Evolutionary conservation across 2,797 vertebrate species (phyloP).

Genomic region (Valencia hispanica): DNA sequence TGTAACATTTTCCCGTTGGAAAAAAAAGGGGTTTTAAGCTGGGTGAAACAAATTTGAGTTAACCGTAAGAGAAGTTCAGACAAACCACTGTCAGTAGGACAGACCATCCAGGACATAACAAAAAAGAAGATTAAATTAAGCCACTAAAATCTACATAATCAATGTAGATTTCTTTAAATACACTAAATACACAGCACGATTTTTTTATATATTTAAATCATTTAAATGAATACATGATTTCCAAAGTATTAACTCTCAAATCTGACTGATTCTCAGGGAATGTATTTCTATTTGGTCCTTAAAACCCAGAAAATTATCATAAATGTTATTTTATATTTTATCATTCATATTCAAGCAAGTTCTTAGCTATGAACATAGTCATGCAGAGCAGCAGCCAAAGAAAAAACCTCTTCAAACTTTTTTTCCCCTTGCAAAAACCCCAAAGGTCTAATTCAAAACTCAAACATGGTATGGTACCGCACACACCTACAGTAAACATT

Average conservation of each 20-base stretch:
- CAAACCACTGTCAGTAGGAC: constrained; percentile 24
- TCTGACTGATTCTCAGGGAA: constrained; percentile 36
- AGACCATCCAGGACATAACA: constrained; percentile 34
- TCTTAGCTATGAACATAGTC: neutral
- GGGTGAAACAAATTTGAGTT: constrained; percentile 55
- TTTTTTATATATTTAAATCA: neutral
- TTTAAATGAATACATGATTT: neutral
- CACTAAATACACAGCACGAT: neutral
- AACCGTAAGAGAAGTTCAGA: constrained; percentile 46
- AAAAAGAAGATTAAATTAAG: constrained; percentile 11
- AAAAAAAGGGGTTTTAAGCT: constrained; percentile 46
- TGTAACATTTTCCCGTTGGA: constrained; percentile 57
- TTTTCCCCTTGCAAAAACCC: neutral
- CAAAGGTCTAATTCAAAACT: neutral
- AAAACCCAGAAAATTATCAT: neutral
- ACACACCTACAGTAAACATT: neutral
- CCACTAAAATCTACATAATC: constrained; percentile 23
- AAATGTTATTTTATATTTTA: neutral
- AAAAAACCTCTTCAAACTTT: neutral
- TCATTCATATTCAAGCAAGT: neutral
- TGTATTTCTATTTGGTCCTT: neutral
- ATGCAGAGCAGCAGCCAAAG: neutral
- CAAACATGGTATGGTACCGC: neutral
- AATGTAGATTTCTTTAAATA: constrained; percentile 13
- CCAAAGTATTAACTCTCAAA: neutral